Conservation (phyloP, 2,113 vertebrate genomes). For the Anser cygnoides region DNA sequence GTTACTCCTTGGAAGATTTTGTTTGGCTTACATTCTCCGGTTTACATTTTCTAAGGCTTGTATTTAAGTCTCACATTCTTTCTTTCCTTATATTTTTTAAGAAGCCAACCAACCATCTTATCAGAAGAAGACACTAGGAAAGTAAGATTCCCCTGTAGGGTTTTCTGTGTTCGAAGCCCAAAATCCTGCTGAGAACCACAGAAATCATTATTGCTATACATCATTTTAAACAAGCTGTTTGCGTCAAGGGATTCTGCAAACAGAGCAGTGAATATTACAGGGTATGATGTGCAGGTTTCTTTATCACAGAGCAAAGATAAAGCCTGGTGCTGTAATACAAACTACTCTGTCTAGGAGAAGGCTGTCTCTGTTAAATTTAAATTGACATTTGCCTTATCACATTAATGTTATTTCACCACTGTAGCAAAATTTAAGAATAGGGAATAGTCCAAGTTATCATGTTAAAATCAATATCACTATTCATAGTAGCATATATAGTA, state of each 20-base stretch:
- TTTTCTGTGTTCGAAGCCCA: not conserved
- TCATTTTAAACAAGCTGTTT: not conserved
- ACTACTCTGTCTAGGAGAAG: not conserved
- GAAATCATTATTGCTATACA: not conserved
- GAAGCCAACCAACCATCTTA: not conserved
- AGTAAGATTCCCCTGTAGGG: not conserved
- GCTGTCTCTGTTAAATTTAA: not conserved
- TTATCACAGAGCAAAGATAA: not conserved
- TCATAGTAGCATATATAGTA: not conserved
- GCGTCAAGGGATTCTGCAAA: not conserved
- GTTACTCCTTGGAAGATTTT: not conserved
- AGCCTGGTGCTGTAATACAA: not conserved
- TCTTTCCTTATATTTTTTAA: not conserved
- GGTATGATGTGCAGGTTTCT: not conserved
- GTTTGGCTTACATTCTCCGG: not conserved
- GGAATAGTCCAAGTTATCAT: not conserved
- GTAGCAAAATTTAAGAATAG: not conserved
- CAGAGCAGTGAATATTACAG: not conserved
- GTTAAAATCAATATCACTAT: not conserved
- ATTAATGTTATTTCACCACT: not conserved
- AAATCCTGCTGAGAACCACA: not conserved
- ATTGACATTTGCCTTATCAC: not conserved
- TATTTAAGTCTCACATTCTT: not conserved
- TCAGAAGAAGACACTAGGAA: not conserved
- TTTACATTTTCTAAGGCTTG: not conserved